Base-by-base conservation (phyloP, 1,140 invertebrate genomes). In the Aphelinus atriplicis region DNA sequence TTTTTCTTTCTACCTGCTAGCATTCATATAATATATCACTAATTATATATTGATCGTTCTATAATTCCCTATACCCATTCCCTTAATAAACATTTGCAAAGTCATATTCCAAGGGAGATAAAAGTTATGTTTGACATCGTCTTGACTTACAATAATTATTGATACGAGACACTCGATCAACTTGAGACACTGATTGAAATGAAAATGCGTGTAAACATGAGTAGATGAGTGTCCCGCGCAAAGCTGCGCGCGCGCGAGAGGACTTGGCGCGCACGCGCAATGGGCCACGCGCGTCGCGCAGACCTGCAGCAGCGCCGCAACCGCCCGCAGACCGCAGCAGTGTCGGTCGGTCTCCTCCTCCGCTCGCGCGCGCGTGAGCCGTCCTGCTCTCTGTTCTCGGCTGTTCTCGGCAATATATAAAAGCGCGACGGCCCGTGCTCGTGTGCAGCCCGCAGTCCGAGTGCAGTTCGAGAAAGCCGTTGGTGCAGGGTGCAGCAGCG, bases 391-490 rank as follows among this genome's bases (percentile, higher is more conserved):
- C 48, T 65, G 26, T 65, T 65, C 47, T 43, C 5, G 7, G 9
- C 10, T 48, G 7, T 10, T 3, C 2, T 46, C 3, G 45, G 61
- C 2, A 26, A 26, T 26, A 26, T 26, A 26, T 26, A 26, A 26
- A 26, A 26, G 26, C 26, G 26, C 26, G 26, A 1, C 7, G 46
- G 2, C 7, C 5, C 43, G 60, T n/a, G 26, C 6, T 26, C 2
- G 1, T 2, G 45, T n/a, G 46, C 4, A 1, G 42, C 7, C 45
- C 45, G 45, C 7, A 67, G 65, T 7, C 0, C 48, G 80, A 85
- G 83, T 84, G 78, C 81, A 84, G 80, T 83, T 67, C 82, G 87
- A 86, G 87, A 84, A 88, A 83, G 85, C 85, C 86, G 53, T 55
- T 10, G 10, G 53, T 55, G 26, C 26, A 26, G 26, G 26, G 26